Base-by-base conservation (phyloP, 2,888 invertebrate species). In the Hipparchia sbordonii region DNA sequence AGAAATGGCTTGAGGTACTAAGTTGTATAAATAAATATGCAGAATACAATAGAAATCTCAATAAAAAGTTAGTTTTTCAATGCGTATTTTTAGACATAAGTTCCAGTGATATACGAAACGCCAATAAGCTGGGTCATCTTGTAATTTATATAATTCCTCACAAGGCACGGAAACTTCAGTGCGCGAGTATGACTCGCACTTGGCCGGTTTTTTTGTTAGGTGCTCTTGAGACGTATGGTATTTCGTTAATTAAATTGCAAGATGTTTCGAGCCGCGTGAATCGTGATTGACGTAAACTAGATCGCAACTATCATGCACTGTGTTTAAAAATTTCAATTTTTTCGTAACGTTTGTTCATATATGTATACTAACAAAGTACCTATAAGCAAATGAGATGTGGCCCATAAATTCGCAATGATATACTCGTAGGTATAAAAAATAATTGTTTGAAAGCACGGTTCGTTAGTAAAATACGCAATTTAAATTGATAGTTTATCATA, bases 191-290 rank as follows among this genome's bases (percentile, higher is more conserved):
- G 23, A 23, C 23, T 23, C 23, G 23, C 23, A 23, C 23, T 23
- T 23, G 23, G 1, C 23, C 23, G 23, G 23, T 23, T 57, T 57
- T 23, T 57, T 8, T 57, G 57, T 9, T 13, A 57, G 0, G n/a
- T 13, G 13, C 23, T 13, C 8, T 57, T 23, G 23, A 9, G 57
- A 57, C 8, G 57, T 57, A 23, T 23, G 4, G 23, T 0, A 13
- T 13, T 57, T 57, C 23, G 13, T 57, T 9, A 9, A 8, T 57
- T 57, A 23, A 23, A 57, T 57, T 57, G 57, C 8, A 57, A 57
- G 57, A 57, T 57, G 57, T 23, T 57, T 57, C 57, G 57, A 57
- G 57, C 13, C 23, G 57, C 13, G 57, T 57, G 57, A 23, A 57
- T 57, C 57, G 13, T 56, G 56, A 56, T 56, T 13, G 56, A 13